A percentile compares a stretch with the other conserved stretches of the same genome.
Evolutionary conservation across 2,888 invertebrate species (phyloP).

Genomic region (Imbricaverruca yamaguchii): DNA sequence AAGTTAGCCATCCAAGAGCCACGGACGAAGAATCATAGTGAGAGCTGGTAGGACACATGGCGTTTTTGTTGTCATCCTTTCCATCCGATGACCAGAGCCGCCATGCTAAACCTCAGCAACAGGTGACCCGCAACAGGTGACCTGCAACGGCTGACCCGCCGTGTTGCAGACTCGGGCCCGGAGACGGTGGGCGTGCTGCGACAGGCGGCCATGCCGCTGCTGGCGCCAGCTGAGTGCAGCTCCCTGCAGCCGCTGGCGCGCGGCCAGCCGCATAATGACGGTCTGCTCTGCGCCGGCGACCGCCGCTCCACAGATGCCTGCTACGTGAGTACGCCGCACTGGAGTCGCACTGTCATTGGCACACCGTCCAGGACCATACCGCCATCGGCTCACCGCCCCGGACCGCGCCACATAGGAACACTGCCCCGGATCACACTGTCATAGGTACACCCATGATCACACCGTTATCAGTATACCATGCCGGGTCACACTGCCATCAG

Average conservation of each 20-base stretch:
- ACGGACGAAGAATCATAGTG: too few species aligned
- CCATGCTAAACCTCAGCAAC: too few species aligned
- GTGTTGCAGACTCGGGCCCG: background rate
- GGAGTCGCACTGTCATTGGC: background rate
- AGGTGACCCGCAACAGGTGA: too few species aligned
- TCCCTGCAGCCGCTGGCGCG: slow-evolving; percentile 18
- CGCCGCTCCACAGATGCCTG: slow-evolving; percentile 25
- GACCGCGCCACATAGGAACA: too few species aligned
- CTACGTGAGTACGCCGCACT: slow-evolving; percentile 25
- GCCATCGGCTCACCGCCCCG: background rate
- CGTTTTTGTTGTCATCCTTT: too few species aligned
- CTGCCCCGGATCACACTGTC: too few species aligned
- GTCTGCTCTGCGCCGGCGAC: slow-evolving; percentile 28
- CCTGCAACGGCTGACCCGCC: too few species aligned
- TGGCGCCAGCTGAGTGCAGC: slow-evolving; percentile 20
- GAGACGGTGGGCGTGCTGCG: slow-evolving; percentile 25
- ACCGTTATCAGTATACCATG: background rate
- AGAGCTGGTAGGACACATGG: too few species aligned
- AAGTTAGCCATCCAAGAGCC: too few species aligned
- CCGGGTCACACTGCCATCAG: too few species aligned
- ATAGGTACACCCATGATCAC: background rate
- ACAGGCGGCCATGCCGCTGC: slow-evolving; percentile 26
- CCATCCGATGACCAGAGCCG: too few species aligned
- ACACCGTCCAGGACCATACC: background rate
- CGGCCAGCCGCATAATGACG: slow-evolving; percentile 22